Conservation (phyloP, 2,113 vertebrate genomes). For the Silurus asotus region DNA sequence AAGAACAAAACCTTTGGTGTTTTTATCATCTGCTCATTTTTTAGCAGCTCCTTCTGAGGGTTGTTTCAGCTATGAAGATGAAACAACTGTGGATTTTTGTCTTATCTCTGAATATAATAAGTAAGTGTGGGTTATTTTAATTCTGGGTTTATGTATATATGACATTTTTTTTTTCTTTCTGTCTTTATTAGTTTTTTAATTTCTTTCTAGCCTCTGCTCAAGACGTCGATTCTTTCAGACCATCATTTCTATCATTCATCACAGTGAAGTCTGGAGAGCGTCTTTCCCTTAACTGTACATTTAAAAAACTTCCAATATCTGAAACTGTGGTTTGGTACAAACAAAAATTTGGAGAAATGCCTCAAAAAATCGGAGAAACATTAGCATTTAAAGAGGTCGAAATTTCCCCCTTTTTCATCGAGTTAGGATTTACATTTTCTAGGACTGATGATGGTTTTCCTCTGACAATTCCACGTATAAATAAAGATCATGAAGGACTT, state of each 20-base stretch:
- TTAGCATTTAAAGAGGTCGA: not conserved
- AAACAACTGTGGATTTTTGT: too few relatives aligned
- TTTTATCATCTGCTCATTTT: too few relatives aligned
- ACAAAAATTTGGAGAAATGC: not conserved
- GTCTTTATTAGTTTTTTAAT: too few relatives aligned
- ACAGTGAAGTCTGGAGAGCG: not conserved
- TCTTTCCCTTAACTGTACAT: not conserved
- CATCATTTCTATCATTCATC: not conserved
- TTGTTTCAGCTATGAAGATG: too few relatives aligned
- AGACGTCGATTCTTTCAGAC: not conserved
- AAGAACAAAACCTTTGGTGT: too few relatives aligned
- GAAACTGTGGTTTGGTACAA: not conserved
- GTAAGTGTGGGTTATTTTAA: not conserved
- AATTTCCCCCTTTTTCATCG: not conserved
- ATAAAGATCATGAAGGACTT: constrained; percentile 16
- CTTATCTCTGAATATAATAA: too few relatives aligned
- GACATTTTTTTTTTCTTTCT: too few relatives aligned
- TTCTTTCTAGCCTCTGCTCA: not conserved
- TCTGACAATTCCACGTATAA: constrained; percentile 16
- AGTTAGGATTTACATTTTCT: not conserved
- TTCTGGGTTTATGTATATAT: not conserved
- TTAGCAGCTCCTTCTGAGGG: too few relatives aligned
- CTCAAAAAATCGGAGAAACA: not conserved
- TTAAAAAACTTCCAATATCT: not conserved
- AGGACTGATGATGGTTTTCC: not conserved